These are phyloP conservation scores for Bothrops jararaca DNA, from an alignment of 2,113 vertebrate genomes.

Conservation along the genomic window DNA sequence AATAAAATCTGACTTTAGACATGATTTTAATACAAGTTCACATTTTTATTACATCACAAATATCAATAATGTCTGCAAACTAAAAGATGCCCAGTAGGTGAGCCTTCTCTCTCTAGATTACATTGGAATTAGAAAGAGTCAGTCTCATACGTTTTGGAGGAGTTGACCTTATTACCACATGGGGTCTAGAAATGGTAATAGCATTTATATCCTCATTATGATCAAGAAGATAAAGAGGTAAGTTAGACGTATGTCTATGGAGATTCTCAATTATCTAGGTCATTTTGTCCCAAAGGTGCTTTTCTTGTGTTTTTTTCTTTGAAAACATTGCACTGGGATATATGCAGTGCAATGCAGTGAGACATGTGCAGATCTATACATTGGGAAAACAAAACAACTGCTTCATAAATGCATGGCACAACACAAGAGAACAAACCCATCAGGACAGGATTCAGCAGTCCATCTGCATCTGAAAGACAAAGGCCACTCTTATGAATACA, in stretches of 20 bases:
- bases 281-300: background rate
- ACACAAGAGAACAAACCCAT: background rate
- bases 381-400: background rate
- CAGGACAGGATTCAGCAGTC: background rate
- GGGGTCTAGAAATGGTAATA: background rate
- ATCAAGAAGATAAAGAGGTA: background rate
- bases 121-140: background rate
- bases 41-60: background rate
- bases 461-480: background rate
- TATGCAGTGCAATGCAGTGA: background rate
- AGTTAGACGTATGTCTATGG: no score
- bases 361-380: background rate
- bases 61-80: background rate
- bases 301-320: background rate
- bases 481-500: background rate
- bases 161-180: background rate
- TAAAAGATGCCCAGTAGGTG: background rate
- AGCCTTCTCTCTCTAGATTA: background rate
- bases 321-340: background rate
- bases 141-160: background rate
- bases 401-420: background rate
- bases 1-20: background rate
- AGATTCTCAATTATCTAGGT: background rate
- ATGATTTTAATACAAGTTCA: background rate
- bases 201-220: background rate